Evolutionary conservation across 2,888 invertebrate genomes (phyloP).

Genomic region (Eristalis arbustorum): DNA sequence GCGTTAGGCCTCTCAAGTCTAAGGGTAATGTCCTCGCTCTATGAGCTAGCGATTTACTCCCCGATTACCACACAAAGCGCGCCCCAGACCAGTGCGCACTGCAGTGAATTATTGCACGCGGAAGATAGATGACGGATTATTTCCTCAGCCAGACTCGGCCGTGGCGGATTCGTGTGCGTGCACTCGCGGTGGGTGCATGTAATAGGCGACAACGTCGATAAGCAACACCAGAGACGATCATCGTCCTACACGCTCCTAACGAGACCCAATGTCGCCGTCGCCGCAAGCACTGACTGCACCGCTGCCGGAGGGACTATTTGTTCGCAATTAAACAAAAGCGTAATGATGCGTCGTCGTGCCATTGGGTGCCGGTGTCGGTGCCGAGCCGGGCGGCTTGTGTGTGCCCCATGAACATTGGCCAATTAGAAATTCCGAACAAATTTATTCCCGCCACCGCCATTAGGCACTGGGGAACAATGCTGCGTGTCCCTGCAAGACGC

Average conservation of each 20-base stretch:
- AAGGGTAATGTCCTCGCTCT: conserved; percentile 62
- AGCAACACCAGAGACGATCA: conserved; percentile 17
- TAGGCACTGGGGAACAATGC: conserved; percentile 12
- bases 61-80: conserved; percentile 68
- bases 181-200: conserved; percentile 54
- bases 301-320: conserved; percentile 52
- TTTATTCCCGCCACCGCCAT: conserved; percentile 56
- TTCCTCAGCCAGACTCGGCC: conserved; percentile 45
- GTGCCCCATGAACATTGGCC: conserved; percentile 58
- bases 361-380: not conserved
- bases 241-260: conserved; percentile 57
- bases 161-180: conserved; percentile 21
- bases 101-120: conserved; percentile 67
- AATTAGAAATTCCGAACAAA: conserved; percentile 70
- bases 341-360: conserved; percentile 63
- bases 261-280: conserved; percentile 62
- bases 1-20: conserved; percentile 24
- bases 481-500: not conserved
- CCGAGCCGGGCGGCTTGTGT: not conserved
- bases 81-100: conserved; percentile 8
- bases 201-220: conserved; percentile 44
- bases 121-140: conserved; percentile 70
- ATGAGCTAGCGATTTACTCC: conserved; percentile 62
- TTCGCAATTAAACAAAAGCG: conserved; percentile 70
- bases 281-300: not conserved